Base-by-base conservation (phyloP, 2,888 invertebrate species). In the Priapulus caudatus region DNA sequence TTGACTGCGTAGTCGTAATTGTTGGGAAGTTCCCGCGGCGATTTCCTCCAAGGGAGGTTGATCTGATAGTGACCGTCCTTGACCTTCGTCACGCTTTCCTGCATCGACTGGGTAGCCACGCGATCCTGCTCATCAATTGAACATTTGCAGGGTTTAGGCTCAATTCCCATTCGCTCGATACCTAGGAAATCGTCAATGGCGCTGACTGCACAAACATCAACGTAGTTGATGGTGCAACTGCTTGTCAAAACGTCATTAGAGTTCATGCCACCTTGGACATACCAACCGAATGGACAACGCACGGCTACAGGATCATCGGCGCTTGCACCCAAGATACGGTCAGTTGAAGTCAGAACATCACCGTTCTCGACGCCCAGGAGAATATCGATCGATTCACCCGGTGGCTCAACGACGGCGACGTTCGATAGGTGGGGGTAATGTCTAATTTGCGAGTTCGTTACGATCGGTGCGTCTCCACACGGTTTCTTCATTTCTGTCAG, bases 101-200 rank as follows among this genome's bases (percentile, higher is more conserved):
- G 22, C 51, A 49, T 51, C 3, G 50, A 50, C 15, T 48, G 23
- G 4, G 51, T 51, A 5, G 51, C 51, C 3, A 3, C 15, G 10
- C 10, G n/a, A 20, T 51, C 21, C 19, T 51, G 19, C n/a, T 21
- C 20, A 5, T 51, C 23, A 51, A 22, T 45, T 10, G 5, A 3
- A 23, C 48, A 51, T 51, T 50, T 51, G 45, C 51, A 51, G 22
- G 2, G 23, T 51, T 20, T 50, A n/a, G 51, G 51, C 3, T 4
- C 51, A 4, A 51, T 2, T 4, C 50, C 50, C 5, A 20, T 23
- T 3, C 22, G 10, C 5, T 51, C 51, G n/a, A 51, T 50, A 5
- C 51, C 51, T 15, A 51, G 48, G 49, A 51, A 51, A 20, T 51
- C 51, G n/a, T 51, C 51, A 18, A 51, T 23, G 10, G 46, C 51